Evolutionary conservation across 2,113 vertebrate species (phyloP).

Genomic region (Puma concolor): DNA sequence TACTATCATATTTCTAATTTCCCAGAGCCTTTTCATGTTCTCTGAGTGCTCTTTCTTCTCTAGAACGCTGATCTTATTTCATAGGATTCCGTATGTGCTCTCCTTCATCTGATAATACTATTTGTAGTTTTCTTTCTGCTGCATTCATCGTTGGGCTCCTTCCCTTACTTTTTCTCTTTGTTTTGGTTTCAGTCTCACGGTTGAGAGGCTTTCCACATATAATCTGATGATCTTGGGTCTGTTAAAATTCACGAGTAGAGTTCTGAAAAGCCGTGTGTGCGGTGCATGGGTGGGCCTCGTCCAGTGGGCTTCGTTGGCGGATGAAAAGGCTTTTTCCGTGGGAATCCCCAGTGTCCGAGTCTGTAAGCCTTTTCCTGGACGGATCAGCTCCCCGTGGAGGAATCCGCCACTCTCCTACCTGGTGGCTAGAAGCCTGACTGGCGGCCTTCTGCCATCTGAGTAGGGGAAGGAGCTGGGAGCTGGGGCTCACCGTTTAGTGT

Average conservation of each 20-base stretch:
- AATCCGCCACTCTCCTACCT: neutral
- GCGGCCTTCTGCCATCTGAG: neutral
- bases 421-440: too few relatives aligned
- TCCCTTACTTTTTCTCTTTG: neutral
- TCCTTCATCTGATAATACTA: accelerated
- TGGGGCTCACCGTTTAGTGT: neutral
- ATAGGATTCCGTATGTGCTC: neutral
- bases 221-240: neutral
- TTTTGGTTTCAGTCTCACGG: neutral
- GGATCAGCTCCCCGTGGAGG: neutral
- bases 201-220: neutral
- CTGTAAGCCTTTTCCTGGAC: neutral
- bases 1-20: neutral
- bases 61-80: neutral
- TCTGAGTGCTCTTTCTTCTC: neutral
- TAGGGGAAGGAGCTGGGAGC: neutral
- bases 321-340: neutral
- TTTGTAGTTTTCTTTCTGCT: neutral
- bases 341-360: neutral
- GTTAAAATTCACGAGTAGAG: neutral
- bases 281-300: neutral
- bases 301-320: neutral
- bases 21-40: neutral
- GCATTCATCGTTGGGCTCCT: neutral
- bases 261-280: neutral